Percentiles rank a stretch among this genome's conserved stretches.
Evolutionary conservation across 2,113 vertebrate species (phyloP).

Genomic region (Cavia porcellus): DNA sequence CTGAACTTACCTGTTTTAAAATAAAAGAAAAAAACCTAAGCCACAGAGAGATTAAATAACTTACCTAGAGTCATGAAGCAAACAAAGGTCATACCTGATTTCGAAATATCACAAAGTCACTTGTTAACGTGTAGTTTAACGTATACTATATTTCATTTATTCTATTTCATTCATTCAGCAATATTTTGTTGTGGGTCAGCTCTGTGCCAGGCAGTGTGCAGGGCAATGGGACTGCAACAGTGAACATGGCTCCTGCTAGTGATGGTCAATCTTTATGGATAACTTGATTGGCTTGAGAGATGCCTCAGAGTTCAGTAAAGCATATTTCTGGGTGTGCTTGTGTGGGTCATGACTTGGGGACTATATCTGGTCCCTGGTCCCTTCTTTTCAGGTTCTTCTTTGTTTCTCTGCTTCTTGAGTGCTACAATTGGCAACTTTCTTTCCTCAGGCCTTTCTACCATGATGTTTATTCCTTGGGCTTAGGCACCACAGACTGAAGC

Average conservation of each 20-base stretch:
- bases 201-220: neutral
- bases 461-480: neutral
- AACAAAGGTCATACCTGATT: neutral
- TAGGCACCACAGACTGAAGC: neutral
- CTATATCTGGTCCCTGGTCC: too few relatives aligned
- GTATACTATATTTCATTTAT: neutral
- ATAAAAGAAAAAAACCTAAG: neutral
- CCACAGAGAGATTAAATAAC: neutral
- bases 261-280: too few relatives aligned
- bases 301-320: too few relatives aligned
- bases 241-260: neutral
- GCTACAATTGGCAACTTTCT: neutral
- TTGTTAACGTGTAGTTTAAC: neutral
- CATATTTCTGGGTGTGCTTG: too few relatives aligned
- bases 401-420: neutral
- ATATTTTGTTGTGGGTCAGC: neutral
- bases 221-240: too few relatives aligned
- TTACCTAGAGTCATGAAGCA: neutral
- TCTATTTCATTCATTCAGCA: neutral
- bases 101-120: neutral
- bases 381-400: too few relatives aligned
- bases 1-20: neutral
- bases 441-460: neutral
- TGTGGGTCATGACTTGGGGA: too few relatives aligned
- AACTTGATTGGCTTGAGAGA: too few relatives aligned